Conservation (phyloP, 2,888 invertebrate species). For the Noctuana brunneofusca region DNA sequence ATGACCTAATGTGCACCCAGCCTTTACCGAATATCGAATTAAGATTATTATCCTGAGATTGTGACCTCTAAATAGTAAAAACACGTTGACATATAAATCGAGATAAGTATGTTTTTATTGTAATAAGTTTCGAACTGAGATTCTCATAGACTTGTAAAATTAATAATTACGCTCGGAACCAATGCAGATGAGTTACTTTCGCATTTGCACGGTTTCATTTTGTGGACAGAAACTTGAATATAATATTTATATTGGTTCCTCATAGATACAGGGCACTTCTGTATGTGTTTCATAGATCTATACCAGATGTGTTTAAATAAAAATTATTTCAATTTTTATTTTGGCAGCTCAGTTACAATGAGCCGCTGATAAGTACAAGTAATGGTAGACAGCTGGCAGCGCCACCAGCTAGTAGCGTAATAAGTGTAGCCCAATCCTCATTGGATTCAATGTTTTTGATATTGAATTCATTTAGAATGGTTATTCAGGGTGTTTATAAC, state of each 20-base stretch:
- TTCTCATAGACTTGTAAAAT: too few relatives aligned
- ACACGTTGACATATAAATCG: too few relatives aligned
- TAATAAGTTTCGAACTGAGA: too few relatives aligned
- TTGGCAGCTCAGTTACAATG: not conserved
- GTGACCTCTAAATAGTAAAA: too few relatives aligned
- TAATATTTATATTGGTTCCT: conserved; percentile 13
- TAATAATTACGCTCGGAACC: too few relatives aligned
- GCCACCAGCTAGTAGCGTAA: not conserved
- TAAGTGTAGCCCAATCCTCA: not conserved
- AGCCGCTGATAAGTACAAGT: not conserved
- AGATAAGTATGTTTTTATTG: too few relatives aligned
- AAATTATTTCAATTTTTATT: not conserved
- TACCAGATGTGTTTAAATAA: not conserved
- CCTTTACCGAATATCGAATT: too few relatives aligned
- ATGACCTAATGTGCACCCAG: too few relatives aligned
- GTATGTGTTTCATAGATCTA: not conserved
- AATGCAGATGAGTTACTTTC: too few relatives aligned
- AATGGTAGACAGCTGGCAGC: not conserved
- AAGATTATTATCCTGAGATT: too few relatives aligned
- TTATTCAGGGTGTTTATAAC: conserved; percentile 37
- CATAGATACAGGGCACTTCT: conserved; percentile 10
- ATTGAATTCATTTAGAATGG: conserved; percentile 31
- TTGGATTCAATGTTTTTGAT: conserved; percentile 22
- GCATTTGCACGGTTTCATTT: too few relatives aligned
- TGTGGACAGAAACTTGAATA: not conserved